Percentiles rank a stretch among this genome's conserved stretches.
Conservation (phyloP, 2,797 vertebrate genomes). For the Babyrousa celebensis region DNA sequence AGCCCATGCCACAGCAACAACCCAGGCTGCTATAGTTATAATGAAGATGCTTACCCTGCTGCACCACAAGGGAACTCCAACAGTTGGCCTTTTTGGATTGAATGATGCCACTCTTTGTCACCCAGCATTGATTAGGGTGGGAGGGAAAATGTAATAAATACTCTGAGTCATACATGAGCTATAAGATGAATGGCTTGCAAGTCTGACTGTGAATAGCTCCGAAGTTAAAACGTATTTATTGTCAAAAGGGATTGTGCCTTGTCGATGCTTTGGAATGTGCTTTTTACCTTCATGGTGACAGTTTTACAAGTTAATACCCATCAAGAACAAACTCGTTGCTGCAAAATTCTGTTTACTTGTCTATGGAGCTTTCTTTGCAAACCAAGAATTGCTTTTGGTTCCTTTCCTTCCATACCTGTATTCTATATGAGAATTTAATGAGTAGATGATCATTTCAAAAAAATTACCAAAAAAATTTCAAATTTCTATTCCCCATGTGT, state of each 20-base stretch:
- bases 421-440: constrained; percentile 38
- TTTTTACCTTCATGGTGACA: constrained; percentile 4
- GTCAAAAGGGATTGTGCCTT: neutral
- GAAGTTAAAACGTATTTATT: constrained; percentile 46
- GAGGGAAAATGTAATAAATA: neutral
- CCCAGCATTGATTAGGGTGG: neutral
- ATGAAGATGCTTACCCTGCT: too few species aligned
- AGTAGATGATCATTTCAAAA: constrained; percentile 11
- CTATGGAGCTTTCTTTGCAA: neutral
- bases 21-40: too few species aligned
- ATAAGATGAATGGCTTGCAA: neutral
- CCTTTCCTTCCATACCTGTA: neutral
- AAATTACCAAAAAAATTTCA: constrained; percentile 41
- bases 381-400: constrained; percentile 33
- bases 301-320: neutral
- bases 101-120: constrained; percentile 7
- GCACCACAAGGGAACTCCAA: too few species aligned
- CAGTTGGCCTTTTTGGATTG: constrained; percentile 23
- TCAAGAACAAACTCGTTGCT: constrained; percentile 47
- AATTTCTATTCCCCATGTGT: constrained; percentile 12
- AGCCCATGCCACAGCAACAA: too few species aligned
- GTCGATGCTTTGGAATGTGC: neutral
- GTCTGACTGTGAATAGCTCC: neutral
- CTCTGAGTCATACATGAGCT: constrained; percentile 11
- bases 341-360: constrained; percentile 47